Evolutionary conservation across 1,140 invertebrate genomes (phyloP).

Genomic region (Aphidius gifuensis): DNA sequence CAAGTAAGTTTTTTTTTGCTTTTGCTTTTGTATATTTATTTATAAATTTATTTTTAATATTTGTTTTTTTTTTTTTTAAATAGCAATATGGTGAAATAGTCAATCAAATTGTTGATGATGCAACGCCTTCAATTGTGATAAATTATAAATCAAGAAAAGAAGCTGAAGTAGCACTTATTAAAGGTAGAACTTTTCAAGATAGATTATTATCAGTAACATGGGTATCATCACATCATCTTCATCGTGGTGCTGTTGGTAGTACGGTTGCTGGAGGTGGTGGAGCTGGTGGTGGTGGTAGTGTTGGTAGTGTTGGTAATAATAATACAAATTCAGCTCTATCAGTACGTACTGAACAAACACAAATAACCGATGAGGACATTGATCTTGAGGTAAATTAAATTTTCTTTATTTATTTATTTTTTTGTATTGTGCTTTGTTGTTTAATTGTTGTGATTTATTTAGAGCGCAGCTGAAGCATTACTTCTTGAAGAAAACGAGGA

Average conservation of each 20-base stretch:
- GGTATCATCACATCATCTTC: conserved; percentile 51
- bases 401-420: background rate
- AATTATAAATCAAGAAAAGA: conserved; percentile 72
- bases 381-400: conserved; percentile 45
- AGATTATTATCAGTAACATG: conserved; percentile 53
- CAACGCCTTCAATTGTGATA: conserved; percentile 65
- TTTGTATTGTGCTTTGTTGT: conserved; percentile 1
- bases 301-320: conserved; percentile 19
- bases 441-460: background rate
- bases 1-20: conserved; percentile 55
- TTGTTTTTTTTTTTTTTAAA: conserved; percentile 30
- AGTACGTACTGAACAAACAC: conserved; percentile 43
- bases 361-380: conserved; percentile 47
- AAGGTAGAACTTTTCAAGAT: conserved; percentile 67
- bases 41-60: conserved; percentile 13
- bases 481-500: conserved; percentile 57
- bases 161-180: conserved; percentile 66
- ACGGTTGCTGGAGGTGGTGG: conserved; percentile 30
- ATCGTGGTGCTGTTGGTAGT: conserved; percentile 44
- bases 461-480: conserved; percentile 44
- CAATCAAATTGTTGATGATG: conserved; percentile 65
- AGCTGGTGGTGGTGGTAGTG: conserved; percentile 36
- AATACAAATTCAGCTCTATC: conserved; percentile 38
- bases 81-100: conserved; percentile 73
- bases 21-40: background rate